These are phyloP conservation scores for Acrocephalus arundinaceus DNA, from an alignment of 2,113 vertebrate species.

Conservation along the genomic window DNA sequence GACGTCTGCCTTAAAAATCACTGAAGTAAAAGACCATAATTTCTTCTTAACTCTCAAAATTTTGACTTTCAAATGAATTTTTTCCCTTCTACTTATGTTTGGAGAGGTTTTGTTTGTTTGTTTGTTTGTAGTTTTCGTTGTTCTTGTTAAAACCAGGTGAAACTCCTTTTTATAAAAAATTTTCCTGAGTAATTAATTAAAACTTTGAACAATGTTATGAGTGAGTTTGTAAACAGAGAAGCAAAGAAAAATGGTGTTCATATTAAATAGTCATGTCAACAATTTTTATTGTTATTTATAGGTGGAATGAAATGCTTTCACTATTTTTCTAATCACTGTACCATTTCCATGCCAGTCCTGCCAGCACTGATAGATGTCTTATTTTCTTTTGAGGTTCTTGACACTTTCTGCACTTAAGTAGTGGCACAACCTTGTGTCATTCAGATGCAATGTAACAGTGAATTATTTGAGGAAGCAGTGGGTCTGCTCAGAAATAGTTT, in stretches of 20 bases:
- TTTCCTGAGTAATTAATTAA: background rate
- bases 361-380: background rate
- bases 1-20: background rate
- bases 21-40: background rate
- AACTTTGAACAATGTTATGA: background rate
- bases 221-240: background rate
- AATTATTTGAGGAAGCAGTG: background rate
- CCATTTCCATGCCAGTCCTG: background rate
- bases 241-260: accelerated
- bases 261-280: background rate
- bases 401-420: background rate
- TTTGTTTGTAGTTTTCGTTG: background rate
- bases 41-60: background rate
- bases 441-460: background rate
- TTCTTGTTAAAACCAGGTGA: background rate
- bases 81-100: background rate
- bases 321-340: background rate
- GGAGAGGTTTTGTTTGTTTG: background rate
- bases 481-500: background rate
- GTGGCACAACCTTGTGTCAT: background rate
- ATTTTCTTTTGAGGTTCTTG: background rate
- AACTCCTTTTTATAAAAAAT: background rate
- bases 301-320: background rate
- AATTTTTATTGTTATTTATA: background rate
- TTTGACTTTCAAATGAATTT: background rate